Evolutionary conservation across 2,797 vertebrate genomes (phyloP).

Genomic region (Sphenodon punctatus): DNA sequence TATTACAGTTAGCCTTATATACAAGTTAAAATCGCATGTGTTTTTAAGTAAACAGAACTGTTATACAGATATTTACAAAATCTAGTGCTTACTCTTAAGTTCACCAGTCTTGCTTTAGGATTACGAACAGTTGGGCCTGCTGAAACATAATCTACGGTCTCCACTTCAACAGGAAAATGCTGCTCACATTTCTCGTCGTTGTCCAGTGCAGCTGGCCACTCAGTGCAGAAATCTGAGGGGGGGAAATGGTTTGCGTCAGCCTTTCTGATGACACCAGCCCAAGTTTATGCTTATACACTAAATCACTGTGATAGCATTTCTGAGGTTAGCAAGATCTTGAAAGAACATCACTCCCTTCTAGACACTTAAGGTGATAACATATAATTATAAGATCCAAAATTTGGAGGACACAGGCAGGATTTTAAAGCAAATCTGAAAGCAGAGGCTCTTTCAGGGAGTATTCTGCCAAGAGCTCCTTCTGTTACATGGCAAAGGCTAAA

Average conservation of each 20-base stretch:
- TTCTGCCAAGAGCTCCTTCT: not conserved
- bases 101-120: conserved; percentile 86
- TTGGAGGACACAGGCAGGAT: not conserved
- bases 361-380: too few species aligned
- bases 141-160: conserved; percentile 84
- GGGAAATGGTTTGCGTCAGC: too few species aligned
- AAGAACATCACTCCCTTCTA: too few species aligned
- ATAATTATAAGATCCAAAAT: not conserved
- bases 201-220: conserved; percentile 90
- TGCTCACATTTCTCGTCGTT: conserved; percentile 83
- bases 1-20: too few species aligned
- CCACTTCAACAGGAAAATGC: conserved; percentile 88
- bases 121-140: conserved; percentile 87
- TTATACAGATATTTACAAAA: too few species aligned
- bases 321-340: too few species aligned
- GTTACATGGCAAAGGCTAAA: not conserved
- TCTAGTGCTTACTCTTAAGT: conserved; percentile 81
- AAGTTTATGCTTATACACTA: too few species aligned
- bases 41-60: too few species aligned
- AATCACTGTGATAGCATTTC: too few species aligned
- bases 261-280: too few species aligned
- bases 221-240: conserved; percentile 89
- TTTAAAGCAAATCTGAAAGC: not conserved
- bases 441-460: not conserved
- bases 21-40: not conserved